These are phyloP conservation scores for Scleropages formosus DNA, from an alignment of 2,797 vertebrate species.

Conservation along the genomic window DNA sequence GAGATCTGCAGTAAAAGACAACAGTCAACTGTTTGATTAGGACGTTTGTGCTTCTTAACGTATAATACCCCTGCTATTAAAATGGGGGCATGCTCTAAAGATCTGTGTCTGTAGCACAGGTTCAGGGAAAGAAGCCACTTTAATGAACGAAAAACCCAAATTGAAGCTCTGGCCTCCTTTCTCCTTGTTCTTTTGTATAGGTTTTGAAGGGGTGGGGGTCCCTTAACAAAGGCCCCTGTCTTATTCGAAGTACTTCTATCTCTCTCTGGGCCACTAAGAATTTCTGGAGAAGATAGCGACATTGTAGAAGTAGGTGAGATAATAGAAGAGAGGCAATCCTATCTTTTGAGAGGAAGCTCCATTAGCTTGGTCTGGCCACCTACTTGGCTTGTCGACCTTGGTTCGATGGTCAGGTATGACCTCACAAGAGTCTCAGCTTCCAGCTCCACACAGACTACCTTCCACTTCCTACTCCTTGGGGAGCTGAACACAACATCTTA, in stretches of 20 bases:
- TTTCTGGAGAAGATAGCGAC: slow-evolving; percentile 16
- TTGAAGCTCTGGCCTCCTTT: not conserved
- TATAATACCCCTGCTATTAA: too few species aligned
- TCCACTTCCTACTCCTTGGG: not conserved
- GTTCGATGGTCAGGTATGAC: slow-evolving; percentile 28
- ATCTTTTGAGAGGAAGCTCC: slow-evolving; percentile 37
- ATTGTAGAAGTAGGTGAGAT: slow-evolving; percentile 16
- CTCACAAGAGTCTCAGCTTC: slow-evolving; percentile 36
- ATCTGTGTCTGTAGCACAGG: not conserved
- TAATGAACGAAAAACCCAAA: not conserved
- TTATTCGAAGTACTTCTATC: slow-evolving; percentile 9
- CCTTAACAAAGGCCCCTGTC: slow-evolving; percentile 26
- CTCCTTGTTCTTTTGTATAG: slow-evolving; percentile 16
- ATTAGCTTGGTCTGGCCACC: not conserved
- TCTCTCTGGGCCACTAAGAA: slow-evolving; percentile 15
- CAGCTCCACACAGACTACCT: slow-evolving; percentile 32
- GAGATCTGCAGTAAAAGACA: not conserved
- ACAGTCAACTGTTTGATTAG: not conserved
- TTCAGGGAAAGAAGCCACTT: not conserved
- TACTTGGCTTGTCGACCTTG: too few species aligned
- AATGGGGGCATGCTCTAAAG: not conserved
- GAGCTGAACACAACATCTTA: not conserved
- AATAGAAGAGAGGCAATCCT: slow-evolving; percentile 27
- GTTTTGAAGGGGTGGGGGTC: not conserved
- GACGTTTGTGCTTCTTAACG: not conserved